Evolutionary conservation across 2,888 invertebrate species (phyloP).

Genomic region (Synergus japonicus): DNA sequence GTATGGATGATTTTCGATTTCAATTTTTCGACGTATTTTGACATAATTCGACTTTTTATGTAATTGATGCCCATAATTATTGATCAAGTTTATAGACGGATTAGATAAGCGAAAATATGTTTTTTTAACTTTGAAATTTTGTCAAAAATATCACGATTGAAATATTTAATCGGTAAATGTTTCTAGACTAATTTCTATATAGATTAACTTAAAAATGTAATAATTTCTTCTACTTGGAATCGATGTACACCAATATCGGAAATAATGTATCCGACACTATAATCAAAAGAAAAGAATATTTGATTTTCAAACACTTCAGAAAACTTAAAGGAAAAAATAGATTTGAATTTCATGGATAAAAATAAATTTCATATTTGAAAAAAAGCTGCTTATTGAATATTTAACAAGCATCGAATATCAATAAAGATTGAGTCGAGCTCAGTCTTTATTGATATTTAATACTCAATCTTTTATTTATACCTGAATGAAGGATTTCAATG

Average conservation of each 20-base stretch:
- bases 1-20: not conserved
- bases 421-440: not conserved
- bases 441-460: conserved; percentile 18
- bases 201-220: not conserved
- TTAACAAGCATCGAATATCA: conserved; percentile 18
- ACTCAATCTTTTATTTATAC: conserved; percentile 30
- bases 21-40: no score
- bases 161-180: no score
- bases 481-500: conserved; percentile 19
- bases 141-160: no score
- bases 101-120: no score
- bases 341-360: not conserved
- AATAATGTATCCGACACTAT: not conserved
- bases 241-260: not conserved
- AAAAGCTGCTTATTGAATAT: not conserved
- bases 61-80: no score
- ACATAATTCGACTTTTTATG: no score
- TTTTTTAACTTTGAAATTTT: no score
- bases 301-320: not conserved
- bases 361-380: not conserved
- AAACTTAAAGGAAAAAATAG: not conserved
- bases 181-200: no score
- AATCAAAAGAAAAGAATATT: not conserved
- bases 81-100: no score
- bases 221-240: not conserved